Evolutionary conservation across 2,888 invertebrate species (phyloP).

Genomic region (Odontocolon sp.): DNA sequence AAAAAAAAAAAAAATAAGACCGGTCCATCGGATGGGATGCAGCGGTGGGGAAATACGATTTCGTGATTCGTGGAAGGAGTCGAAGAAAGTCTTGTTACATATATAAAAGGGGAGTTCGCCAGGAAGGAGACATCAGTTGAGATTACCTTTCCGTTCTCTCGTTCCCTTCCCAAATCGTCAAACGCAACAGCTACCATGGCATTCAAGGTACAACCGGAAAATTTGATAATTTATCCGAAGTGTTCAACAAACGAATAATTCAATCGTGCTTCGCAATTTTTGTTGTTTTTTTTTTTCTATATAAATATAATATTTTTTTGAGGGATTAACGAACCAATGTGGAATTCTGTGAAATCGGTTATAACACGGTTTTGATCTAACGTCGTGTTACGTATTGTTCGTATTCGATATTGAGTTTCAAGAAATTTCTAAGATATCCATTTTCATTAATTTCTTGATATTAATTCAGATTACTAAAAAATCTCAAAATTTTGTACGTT

Average conservation of each 20-base stretch:
- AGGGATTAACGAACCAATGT: too few relatives aligned
- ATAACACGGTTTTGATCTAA: too few relatives aligned
- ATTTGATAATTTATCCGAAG: background rate
- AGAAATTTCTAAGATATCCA: too few relatives aligned
- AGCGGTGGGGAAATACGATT: conserved; percentile 43
- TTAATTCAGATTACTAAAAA: too few relatives aligned
- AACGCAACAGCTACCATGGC: conserved; percentile 47
- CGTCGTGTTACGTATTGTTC: too few relatives aligned
- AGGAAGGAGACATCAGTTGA: conserved; percentile 54
- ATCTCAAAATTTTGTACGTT: too few relatives aligned
- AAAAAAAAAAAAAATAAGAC: conserved; percentile 8
- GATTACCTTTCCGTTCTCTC: conserved; percentile 46
- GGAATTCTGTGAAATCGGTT: too few relatives aligned
- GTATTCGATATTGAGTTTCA: too few relatives aligned
- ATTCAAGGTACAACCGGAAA: conserved; percentile 51
- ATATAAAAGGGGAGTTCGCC: conserved; percentile 51
- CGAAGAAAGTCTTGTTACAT: conserved; percentile 52
- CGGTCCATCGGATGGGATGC: conserved; percentile 49
- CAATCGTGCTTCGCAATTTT: too few relatives aligned
- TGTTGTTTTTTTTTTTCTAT: too few relatives aligned
- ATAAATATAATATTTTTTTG: too few relatives aligned
- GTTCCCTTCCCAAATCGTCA: conserved; percentile 27
- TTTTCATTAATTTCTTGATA: too few relatives aligned
- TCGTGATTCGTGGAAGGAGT: conserved; percentile 46
- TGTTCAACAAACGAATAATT: background rate